Conservation (phyloP, 2,888 invertebrate genomes). For the Abrostola triplasia region DNA sequence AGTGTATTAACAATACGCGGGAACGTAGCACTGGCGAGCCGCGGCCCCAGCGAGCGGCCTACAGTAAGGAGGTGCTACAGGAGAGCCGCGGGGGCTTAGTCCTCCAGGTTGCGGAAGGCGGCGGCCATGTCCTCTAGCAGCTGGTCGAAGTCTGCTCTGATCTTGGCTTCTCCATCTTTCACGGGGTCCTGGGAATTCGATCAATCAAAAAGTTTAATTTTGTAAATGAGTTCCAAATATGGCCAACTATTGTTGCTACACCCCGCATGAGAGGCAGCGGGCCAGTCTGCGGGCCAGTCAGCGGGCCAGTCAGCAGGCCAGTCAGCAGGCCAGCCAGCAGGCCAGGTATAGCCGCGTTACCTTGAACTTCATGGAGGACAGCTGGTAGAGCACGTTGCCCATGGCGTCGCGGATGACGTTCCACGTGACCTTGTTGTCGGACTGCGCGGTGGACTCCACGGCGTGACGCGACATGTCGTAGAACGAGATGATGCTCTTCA, state of each 20-base stretch:
- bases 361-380: conserved; percentile 94
- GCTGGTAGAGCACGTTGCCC: conserved; percentile 98
- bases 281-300: not conserved
- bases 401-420: conserved; percentile 98
- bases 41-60: conserved; percentile 22
- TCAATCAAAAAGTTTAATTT: conserved; percentile 3
- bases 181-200: conserved; percentile 95
- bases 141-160: conserved; percentile 98
- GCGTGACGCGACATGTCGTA: conserved; percentile 99
- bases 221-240: not conserved
- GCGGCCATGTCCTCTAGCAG: conserved; percentile 98
- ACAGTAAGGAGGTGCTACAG: conserved; percentile 2
- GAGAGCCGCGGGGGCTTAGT: conserved; percentile 89
- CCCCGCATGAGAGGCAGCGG: no score
- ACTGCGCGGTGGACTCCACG: conserved; percentile 99
- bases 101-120: conserved; percentile 99
- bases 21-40: conserved; percentile 31
- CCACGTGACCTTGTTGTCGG: conserved; percentile 99
- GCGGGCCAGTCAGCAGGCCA: no score
- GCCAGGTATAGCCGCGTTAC: not conserved
- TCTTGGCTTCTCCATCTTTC: conserved; percentile 99
- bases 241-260: no score
- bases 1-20: conserved; percentile 61
- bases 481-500: conserved; percentile 99
- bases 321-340: no score